Base-by-base conservation (phyloP, 1,140 invertebrate species). In the Eueides isabella region DNA sequence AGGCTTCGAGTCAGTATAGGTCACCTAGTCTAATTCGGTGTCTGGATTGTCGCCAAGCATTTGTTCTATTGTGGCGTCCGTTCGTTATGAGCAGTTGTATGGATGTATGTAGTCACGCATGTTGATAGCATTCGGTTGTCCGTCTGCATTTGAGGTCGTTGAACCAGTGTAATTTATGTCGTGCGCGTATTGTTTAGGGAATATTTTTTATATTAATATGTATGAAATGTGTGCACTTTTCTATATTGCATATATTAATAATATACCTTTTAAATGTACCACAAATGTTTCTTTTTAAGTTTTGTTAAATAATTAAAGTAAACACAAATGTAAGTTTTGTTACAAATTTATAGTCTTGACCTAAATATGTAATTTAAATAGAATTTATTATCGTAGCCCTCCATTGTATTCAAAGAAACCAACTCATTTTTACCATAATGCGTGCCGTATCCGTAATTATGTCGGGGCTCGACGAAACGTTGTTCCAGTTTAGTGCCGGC, bases 11-110 rank as follows among this genome's bases (percentile, higher is more conserved):
- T 72, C 71, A 75, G 73, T 71, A 71, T 75, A 87, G 88, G 87
- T 89, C 85, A 89, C 79, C 80, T 85, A 85, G 75, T 88, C 87
- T 90, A 90, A 89, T 81, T 89, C 82, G 78, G 88, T 83, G 87
- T 72, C 88, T 92, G 90, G 90, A 90, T 87, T 76, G 77, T 72
- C 79, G 87, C 90, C 90, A 92, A 92, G 80, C 88, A 84, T 88
- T 90, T 85, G 87, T 89, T 89, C 90, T 92, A 90, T 90, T 89
- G 89, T 91, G 74, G 87, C 76, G 71, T 81, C 19, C 67, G 33
- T 81, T 75, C 77, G 80, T 80, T 82, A 77, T 85, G 61, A n/a
- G 7, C 28, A 30, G 61, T 55, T 55, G 23, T 55, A 1, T 55
- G 78, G 79, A 85, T 78, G 78, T 89, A 85, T 85, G 76, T 81